phyloP scores from a whole-genome alignment of 2,113 vertebrate species.

The Okapia johnstoni region DNA sequence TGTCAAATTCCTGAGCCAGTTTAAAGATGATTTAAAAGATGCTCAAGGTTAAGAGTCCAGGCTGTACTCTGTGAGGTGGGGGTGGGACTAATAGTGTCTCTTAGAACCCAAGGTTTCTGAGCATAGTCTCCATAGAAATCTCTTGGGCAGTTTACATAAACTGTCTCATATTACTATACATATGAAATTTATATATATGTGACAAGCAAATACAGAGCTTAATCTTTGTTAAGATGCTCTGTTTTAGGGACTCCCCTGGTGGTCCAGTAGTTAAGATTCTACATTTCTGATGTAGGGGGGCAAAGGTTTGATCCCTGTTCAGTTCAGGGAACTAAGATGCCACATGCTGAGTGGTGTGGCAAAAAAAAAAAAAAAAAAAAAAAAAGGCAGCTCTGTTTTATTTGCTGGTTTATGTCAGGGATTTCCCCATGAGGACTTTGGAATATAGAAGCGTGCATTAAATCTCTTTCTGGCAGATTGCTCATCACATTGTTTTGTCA shows the following conservation, averaged over 20 bases:
- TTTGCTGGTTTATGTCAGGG: not conserved
- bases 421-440: not conserved
- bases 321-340: not conserved
- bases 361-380: not conserved
- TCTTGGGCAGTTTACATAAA: not conserved
- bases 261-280: not conserved
- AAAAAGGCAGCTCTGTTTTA: not conserved
- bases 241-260: not conserved
- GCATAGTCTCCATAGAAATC: not conserved
- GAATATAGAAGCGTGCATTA: not conserved
- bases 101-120: not conserved
- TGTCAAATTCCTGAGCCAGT: not conserved
- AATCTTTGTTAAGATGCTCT: not conserved
- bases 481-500: not conserved
- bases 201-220: not conserved
- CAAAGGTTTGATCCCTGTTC: not conserved
- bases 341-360: not conserved
- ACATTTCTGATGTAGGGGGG: not conserved
- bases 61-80: not conserved
- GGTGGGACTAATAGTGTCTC: not conserved
- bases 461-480: not conserved
- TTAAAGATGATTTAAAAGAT: not conserved
- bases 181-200: not conserved
- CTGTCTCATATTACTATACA: not conserved
- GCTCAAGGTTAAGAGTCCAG: not conserved